Base-by-base conservation (phyloP, 2,797 vertebrate species). In the Meda fulgida region DNA sequence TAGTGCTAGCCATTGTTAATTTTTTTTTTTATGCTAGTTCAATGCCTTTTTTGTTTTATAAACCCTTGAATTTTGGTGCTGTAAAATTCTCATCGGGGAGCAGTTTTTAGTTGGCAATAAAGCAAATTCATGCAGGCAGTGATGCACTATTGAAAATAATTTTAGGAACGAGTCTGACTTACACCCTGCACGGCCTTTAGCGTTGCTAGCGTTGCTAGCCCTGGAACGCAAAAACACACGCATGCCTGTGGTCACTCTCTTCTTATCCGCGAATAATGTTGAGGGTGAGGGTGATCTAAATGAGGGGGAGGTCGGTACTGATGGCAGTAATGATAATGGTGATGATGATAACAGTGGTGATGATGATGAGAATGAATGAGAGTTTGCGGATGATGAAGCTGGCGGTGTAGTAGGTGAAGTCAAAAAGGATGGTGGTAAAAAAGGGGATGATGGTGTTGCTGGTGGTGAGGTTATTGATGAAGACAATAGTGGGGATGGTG, bases 131-230 rank as follows among this genome's bases (percentile, higher is more conserved):
- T 36, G 19, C 63, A 31, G 63, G 63, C 16, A 18, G 60, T 65
- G 60, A 67, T 34, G 29, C 36, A 38, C 26, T 29, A 29, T 31
- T 29, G 2, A 73, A 51, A 51, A 46, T 31, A 6, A 73, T 51
- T 31, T 48, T 72, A 72, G n/a, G 10, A 75, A 21, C 0, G 40
- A 43, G 40, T 43, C 40, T 53, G 16, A 86, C 76, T 85, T 81
- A 85, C 65, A 51, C 6, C 26, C 2, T 19, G 75, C 10, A 87
- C n/a, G 36, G 21, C 76, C 29, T 72, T 13, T 34, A 23, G 38
- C 51, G 67, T 88, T 6, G 31, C 75, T n/a, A n/a, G 84, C n/a
- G 58, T 60, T 13, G 43, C 75, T 83, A 26, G 63, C 4, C n/a
- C 63, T 2, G 19, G 51, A 70, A 53, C 60, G 23, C 66, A 88